Evolutionary conservation across 2,888 invertebrate genomes (phyloP), one percentile per base, ranked within the genome.

Genomic region (Gastrophysa polygoni): DNA sequence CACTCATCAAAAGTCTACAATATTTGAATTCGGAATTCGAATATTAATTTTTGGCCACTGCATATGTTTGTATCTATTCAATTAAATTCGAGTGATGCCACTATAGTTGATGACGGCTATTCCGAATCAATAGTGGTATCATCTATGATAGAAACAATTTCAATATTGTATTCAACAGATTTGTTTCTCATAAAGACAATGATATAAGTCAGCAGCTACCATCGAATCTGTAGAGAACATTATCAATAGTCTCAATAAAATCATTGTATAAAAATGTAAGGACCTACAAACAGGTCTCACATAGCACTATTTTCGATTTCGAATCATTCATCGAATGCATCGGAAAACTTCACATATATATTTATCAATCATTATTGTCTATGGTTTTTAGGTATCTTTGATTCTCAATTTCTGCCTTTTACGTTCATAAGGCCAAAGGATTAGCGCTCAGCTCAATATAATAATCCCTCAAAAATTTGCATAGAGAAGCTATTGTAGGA

Each of bases 321-420:
- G 17, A 29, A 17, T 14, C 1, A 46, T 1, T 51, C 17, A 34
- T 29, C 34, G n/a, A 51, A 51, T 29, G 18, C 6, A 18, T 32
- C 20, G 20, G 38, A n/a, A 21, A 21, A 32, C 21, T 43, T 1
- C 18, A 54, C 38, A 38, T 44, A n/a, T 38, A 55, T 29, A 43
- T 38, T 49, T 60, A 49, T 29, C 38, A 48, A 55, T 14, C 59
- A 66, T 66, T 66, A 66, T 66, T 66, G 66, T 66, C 66, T 66
- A 66, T 60, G 61, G 34, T 66, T 66, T 54, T 63, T 63, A 66
- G 60, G 63, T 66, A 66, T 63, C 55, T 60, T 66, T 65, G 59
- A 52, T 44, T 60, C 60, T 58, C 28, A 63, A 51, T 63, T 63
- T 63, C 63, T 63, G 63, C 63, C 63, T 63, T 59, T 56, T 50